A percentile compares a stretch with the other conserved stretches of the same genome.
Evolutionary conservation across 1,140 invertebrate genomes (phyloP).

Genomic region (Drosophila ohnishii): DNA sequence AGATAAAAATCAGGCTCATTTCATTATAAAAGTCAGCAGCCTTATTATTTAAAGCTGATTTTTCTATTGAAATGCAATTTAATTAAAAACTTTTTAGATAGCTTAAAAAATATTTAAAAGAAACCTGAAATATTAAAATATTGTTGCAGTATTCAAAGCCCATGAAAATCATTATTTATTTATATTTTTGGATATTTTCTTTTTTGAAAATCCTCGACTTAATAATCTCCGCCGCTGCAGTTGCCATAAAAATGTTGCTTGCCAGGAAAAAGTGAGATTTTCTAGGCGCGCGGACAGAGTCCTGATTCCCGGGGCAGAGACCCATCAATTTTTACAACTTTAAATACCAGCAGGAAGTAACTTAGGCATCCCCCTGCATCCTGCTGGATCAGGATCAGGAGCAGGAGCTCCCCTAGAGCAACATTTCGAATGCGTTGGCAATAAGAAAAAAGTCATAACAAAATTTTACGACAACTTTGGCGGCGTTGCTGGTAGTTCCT

Average conservation of each 20-base stretch:
- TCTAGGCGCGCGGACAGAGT: conserved; percentile 14
- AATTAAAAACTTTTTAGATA: neutral
- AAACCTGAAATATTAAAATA: too few species aligned
- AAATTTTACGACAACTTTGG: conserved; percentile 81
- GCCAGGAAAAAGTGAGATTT: neutral
- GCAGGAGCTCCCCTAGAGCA: conserved; percentile 31
- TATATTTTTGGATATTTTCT: neutral
- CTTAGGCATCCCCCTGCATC: conserved; percentile 43
- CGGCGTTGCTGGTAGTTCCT: conserved; percentile 40
- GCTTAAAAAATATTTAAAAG: neutral
- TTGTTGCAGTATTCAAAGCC: too few species aligned
- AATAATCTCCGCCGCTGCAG: neutral
- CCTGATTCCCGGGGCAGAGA: conserved; percentile 6
- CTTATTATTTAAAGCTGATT: too few species aligned
- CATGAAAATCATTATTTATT: neutral
- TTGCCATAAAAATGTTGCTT: conserved; percentile 2
- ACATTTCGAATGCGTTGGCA: conserved; percentile 68
- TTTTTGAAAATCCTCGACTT: neutral
- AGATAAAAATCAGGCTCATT: too few species aligned
- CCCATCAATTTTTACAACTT: conserved; percentile 79
- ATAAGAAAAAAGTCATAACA: conserved; percentile 81
- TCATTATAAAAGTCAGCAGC: too few species aligned
- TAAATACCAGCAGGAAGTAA: conserved; percentile 78
- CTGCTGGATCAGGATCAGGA: conserved; percentile 1
- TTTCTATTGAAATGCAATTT: too few species aligned